Evolutionary conservation across 92 coral and sea anemone species (phyloP), one percentile per base, ranked within the genome.

Genomic region (Epizoanthus ramosus): DNA sequence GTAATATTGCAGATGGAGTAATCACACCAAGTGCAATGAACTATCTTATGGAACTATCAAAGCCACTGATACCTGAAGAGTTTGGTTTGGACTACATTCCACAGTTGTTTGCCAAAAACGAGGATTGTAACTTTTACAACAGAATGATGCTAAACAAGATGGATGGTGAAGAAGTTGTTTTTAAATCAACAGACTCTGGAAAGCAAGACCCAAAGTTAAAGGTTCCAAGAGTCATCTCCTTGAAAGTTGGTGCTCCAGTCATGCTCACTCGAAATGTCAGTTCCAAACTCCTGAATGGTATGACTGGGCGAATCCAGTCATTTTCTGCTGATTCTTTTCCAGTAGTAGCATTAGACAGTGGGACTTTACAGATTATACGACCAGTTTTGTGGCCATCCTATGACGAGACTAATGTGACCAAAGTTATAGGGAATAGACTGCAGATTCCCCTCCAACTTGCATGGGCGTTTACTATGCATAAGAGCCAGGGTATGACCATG

Each of bases 71-170:
- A 57, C 89, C 89, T 63, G 33, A 8, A 3, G 89, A 80, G 22
- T 88, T 84, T 68, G 87, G 68, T 14, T 71, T 87, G 63, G 7
- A 43, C 0, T 89, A 56, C 43, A 77, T 86, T 7, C 92, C 93
- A 12, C 71, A 92, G 23, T 69, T 92, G 10, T 89, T 65, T 41
- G 67, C 86, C 19, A 79, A 58, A 8, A 89, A 92, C 66, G 88
- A 89, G 63, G 90, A 92, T 71, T 87, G 88, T 22, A 89, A 88
- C 61, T 88, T 4, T 74, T 66, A 74, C 8, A 88, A 88, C 47
- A 74, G 80, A 74, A 41, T 60, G 6, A 57, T 47, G 23, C 59
- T 91, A 50, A 87, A 80, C 4, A 37, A 41, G 8, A 54, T 88
- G 8, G 86, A 88, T 0, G 85, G 86, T 25, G 50, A 87, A 23